Evolutionary conservation across 2,113 vertebrate species (phyloP), one percentile per base, ranked within the genome.

Genomic region (Callipepla californica): DNA sequence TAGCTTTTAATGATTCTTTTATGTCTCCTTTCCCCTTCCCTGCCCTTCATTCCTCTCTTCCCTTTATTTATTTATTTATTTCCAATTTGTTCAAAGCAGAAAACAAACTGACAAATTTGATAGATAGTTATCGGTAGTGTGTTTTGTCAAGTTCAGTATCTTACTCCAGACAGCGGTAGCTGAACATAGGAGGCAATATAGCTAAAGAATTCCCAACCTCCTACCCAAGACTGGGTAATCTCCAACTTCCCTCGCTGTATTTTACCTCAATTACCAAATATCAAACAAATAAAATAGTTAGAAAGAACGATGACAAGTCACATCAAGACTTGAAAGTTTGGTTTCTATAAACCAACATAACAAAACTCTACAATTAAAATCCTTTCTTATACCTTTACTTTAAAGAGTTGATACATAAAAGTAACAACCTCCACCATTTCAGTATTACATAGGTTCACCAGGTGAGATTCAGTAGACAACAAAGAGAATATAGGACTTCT

Each of bases 61-160:
- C 21, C 9, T 32, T 57, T 32, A 20, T 53, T 9, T 32, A 19
- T 32, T 55, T 53, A 13, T 19, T 53, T 69, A 22, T 53, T 74
- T 12, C 11, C 42, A 26, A 11, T 85, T 75, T 75, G n/a, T 84
- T 94, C 68, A 79, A 86, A 86, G 53, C 48, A 93, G 85, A 81
- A 93, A 66, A 76, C 57, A 91, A 90, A 94, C 36, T 45, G 76
- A 78, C 82, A 91, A 58, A 36, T 73, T 87, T 79, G 62, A 70
- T 93, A 94, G 62, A 70, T 93, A 94, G 85, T 88, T 86, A 68
- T 7, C 76, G 73, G 44, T 26, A 65, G n/a, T 69, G 40, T 48
- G 48, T 36, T 91, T 65, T 85, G 77, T 66, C 47, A 88, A 93
- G 62, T 42, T 65, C 48, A 58, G 16, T 81, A 75, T 88, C 66